Conservation (phyloP, 2,113 vertebrate species). For the Jacana jacana region DNA sequence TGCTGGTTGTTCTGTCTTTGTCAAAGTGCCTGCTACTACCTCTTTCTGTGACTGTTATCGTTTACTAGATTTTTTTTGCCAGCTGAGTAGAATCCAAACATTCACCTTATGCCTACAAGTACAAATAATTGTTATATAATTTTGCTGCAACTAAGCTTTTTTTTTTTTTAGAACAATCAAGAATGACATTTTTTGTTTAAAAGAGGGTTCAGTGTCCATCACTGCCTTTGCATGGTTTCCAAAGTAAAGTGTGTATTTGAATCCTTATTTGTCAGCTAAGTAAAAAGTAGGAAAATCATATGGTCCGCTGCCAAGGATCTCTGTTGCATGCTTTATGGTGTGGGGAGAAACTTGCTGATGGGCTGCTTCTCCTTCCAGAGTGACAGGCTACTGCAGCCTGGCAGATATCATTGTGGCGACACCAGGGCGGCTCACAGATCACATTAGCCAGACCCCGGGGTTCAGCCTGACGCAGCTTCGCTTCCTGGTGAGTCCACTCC, state of each 20-base stretch:
- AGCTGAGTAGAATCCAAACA: neutral
- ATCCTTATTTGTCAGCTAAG: neutral
- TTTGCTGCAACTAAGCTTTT: neutral
- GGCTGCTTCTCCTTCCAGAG: conserved; percentile 54
- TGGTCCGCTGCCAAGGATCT: neutral
- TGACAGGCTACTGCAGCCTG: conserved; percentile 76
- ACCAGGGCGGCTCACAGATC: conserved; percentile 93
- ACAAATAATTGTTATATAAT: neutral
- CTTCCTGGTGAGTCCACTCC: conserved; percentile 85
- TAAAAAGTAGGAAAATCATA: neutral
- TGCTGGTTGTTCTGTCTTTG: neutral
- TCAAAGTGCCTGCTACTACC: neutral
- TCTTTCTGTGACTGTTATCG: neutral
- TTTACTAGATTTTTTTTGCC: neutral
- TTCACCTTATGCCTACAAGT: neutral
- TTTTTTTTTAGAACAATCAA: neutral
- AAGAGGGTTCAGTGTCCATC: neutral
- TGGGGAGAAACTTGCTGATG: neutral
- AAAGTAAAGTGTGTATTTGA: neutral
- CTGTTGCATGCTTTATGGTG: neutral
- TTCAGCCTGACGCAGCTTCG: conserved; percentile 87
- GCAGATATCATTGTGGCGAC: conserved; percentile 94
- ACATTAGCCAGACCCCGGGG: conserved; percentile 85
- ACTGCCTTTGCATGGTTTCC: neutral
- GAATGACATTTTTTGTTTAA: neutral